Evolutionary conservation across 1,140 invertebrate species (phyloP), one percentile per base, ranked within the genome.

Genomic region (Zaprionus nigranus): DNA sequence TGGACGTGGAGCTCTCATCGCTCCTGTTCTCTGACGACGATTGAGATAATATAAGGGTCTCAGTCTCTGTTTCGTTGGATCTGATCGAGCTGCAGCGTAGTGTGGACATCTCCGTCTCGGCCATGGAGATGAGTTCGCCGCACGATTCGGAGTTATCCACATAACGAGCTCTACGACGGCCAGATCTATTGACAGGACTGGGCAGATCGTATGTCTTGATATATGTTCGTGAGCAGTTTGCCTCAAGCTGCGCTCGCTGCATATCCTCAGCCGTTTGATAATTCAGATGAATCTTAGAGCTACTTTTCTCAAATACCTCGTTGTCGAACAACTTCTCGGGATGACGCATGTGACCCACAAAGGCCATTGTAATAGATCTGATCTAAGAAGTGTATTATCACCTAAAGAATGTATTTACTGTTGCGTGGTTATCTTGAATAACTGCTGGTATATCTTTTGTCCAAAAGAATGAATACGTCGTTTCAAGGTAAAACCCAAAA

Each of bases 21-120:
- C 49, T 53, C 17, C 56, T 58, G 3, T 46, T 30, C 12, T 43
- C 20, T 7, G 46, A 22, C 20, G 53, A 24, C 2, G 38, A 26
- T 17, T 68, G 36, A n/a, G 63, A 63, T 17, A 84, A 15, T 4
- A 64, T 79, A 20, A 72, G 66, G 9, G 82, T 66, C 13, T 65
- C 83, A 3, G 68, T 73, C 26, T 79, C 72, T n/a, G 68, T 49
- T 43, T 51, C 65, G 15, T 57, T 22, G 5, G 77, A 87, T 26
- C 54, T 24, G n/a, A 24, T 58, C 34, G 84, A 70, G 54, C 34
- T 46, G 46, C 46, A 58, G 58, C 75, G 79, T 59, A 85, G 69
- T 58, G 79, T 84, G 75, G 81, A 85, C 69, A 61, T 40, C 67
- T 90, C 85, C 71, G 81, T 79, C 49, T 79, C 84, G 66, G 67